Base-by-base conservation (phyloP, 2,797 vertebrate genomes). In the Sebastes glaucus region DNA sequence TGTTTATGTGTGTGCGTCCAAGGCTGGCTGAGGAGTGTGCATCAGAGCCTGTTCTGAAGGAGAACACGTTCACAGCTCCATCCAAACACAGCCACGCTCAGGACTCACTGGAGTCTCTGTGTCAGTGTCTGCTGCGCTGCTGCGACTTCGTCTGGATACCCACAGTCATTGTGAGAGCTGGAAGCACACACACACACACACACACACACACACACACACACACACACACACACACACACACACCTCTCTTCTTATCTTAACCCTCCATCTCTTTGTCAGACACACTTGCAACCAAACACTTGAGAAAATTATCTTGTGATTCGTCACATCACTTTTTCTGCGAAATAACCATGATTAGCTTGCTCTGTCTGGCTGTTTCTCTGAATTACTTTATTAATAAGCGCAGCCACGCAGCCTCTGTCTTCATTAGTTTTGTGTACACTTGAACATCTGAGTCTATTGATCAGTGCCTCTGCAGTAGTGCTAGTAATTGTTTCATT, bases 71-170 rank as follows among this genome's bases (percentile, higher is more conserved):
- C 88, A 97, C 96, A 73, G 96, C 97, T 81, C 97, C 97, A 6
- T 91, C 92, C 3, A 94, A 94, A 0, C 69, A 93, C 63, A 94
- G 86, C 20, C 27, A 74, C 2, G 25, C 42, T 46, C 94, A 93
- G 85, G 96, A 97, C 86, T 96, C 97, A 0, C 81, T 98, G 84
- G 95, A 95, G 78, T 96, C 94, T 74, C 96, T 99, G 90, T 97
- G 97, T 81, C 93, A 93, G 42, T 97, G 97, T 93, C 92, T 99
- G 71, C 89, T 99, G 84, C 95, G 75, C 86, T 95, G 95, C 91
- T 99, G 97, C 81, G 98, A 99, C 91, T 94, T 92, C 25, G 87
- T 96, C 83, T 98, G 96, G 93, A 97, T 99, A 81, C 98, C 98
- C 25, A 93, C 96, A 46, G 92, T 98, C 81, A 96, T 95, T 88